Percentiles rank a stretch among this genome's conserved stretches.
phyloP scores from a whole-genome alignment of 2,797 vertebrate species.

The Xerus rutilus region DNA sequence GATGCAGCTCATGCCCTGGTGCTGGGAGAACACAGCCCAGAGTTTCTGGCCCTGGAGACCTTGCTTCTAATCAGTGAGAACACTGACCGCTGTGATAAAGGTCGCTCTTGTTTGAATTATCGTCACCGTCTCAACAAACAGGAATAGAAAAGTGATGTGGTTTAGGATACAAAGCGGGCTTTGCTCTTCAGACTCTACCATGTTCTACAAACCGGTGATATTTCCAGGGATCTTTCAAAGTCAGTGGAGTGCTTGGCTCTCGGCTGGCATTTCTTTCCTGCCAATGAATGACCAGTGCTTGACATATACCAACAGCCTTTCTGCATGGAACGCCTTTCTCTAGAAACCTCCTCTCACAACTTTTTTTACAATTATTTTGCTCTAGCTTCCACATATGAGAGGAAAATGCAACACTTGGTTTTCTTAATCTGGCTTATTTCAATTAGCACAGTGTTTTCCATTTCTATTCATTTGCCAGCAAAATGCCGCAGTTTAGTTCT shows the following conservation, averaged over 20 bases:
- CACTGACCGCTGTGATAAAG: fast-evolving
- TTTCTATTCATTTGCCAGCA: too few relatives aligned
- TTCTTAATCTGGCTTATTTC: too few relatives aligned
- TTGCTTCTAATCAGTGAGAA: too few relatives aligned
- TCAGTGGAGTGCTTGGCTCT: background rate
- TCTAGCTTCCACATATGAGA: too few relatives aligned
- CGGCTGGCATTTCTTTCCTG: background rate
- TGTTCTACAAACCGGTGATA: background rate
- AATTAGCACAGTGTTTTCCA: too few relatives aligned
- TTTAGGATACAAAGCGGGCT: too few relatives aligned
- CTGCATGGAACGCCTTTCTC: fast-evolving
- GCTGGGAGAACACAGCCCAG: fast-evolving
- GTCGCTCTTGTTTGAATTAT: too few relatives aligned
- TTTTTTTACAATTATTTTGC: too few relatives aligned
- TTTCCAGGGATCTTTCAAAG: background rate
- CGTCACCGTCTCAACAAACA: too few relatives aligned
- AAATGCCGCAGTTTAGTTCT: too few relatives aligned
- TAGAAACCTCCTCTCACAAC: fast-evolving
- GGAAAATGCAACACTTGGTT: too few relatives aligned
- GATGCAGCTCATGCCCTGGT: fast-evolving
- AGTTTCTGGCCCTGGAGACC: fast-evolving
- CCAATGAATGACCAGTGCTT: background rate
- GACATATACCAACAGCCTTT: background rate
- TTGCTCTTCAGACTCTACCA: background rate
- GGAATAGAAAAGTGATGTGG: fast-evolving